Conservation (phyloP, 2,888 invertebrate genomes). For the Leptogaster cylindrica region DNA sequence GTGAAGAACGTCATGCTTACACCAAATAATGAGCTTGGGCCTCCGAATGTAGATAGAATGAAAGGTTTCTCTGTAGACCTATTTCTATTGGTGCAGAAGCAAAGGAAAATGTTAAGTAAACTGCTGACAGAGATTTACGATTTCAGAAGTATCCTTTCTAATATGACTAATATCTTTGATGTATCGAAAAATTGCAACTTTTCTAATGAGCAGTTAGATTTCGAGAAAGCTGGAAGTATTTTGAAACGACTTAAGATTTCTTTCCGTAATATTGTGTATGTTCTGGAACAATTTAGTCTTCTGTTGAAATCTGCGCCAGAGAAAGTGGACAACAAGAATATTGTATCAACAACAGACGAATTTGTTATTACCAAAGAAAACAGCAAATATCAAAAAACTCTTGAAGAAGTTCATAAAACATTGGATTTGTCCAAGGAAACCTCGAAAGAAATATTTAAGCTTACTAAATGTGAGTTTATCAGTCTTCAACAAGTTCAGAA, state of each 20-base stretch:
- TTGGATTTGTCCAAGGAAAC: slow-evolving; percentile 50
- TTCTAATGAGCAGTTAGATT: slow-evolving; percentile 48
- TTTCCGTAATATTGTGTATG: slow-evolving; percentile 55
- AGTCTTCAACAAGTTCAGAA: slow-evolving; percentile 51
- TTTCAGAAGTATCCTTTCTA: slow-evolving; percentile 64
- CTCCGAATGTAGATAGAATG: slow-evolving; percentile 81
- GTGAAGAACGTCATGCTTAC: slow-evolving; percentile 62
- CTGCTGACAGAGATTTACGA: slow-evolving; percentile 67
- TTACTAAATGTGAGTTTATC: slow-evolving; percentile 54
- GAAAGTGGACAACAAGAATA: slow-evolving; percentile 52
- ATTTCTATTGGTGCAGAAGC: slow-evolving; percentile 70
- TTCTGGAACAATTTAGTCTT: slow-evolving; percentile 72
- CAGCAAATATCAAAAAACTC: slow-evolving; percentile 44
- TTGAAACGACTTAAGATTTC: slow-evolving; percentile 51
- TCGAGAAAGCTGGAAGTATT: slow-evolving; percentile 51
- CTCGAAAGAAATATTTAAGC: slow-evolving; percentile 51
- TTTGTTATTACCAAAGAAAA: not conserved
- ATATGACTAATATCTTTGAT: slow-evolving; percentile 53
- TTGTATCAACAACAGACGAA: not conserved
- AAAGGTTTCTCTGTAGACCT: slow-evolving; percentile 84
- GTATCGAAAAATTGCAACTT: slow-evolving; percentile 46
- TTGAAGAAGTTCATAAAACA: slow-evolving; percentile 49
- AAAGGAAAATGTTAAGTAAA: slow-evolving; percentile 69
- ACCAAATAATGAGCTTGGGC: slow-evolving; percentile 80
- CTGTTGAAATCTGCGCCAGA: slow-evolving; percentile 70